A percentile compares a stretch with the other conserved stretches of the same genome.
Conservation (phyloP, 1,140 invertebrate genomes). For the Himalopsyche phryganea region DNA sequence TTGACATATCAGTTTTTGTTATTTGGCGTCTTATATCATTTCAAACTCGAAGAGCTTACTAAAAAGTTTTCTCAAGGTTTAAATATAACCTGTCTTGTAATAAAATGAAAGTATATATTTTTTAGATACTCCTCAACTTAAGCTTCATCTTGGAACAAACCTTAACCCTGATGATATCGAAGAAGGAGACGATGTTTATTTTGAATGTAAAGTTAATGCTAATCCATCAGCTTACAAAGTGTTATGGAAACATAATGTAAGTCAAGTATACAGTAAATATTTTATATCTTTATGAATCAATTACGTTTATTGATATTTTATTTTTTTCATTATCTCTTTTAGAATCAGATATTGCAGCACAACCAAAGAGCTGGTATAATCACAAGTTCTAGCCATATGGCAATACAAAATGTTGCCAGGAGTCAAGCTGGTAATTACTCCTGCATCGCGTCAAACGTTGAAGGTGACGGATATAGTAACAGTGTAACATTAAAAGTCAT, state of each 20-base stretch:
- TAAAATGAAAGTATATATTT: conserved; percentile 28
- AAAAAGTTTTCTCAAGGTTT: no score
- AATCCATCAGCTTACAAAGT: conserved; percentile 86
- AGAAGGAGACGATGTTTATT: conserved; percentile 87
- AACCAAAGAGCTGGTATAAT: conserved; percentile 79
- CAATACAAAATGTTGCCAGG: conserved; percentile 71
- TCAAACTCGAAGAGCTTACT: no score
- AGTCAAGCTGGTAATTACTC: conserved; percentile 82
- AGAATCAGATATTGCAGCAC: conserved; percentile 77
- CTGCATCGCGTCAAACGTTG: conserved; percentile 83
- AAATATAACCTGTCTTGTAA: no score
- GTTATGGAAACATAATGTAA: conserved; percentile 89
- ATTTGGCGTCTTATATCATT: no score
- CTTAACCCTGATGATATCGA: conserved; percentile 84
- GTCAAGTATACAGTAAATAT: no score
- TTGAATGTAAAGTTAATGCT: conserved; percentile 81
- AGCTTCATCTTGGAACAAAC: conserved; percentile 73
- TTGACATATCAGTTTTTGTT: no score
- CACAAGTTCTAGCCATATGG: conserved; percentile 75
- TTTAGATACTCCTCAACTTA: conserved; percentile 72
- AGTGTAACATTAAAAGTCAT: conserved; percentile 78
- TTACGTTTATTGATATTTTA: background rate
- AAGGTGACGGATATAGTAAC: conserved; percentile 81
- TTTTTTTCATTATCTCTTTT: conserved; percentile 37
- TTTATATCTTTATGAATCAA: background rate